Conservation (phyloP, 2,888 invertebrate species). For the Alloplasta piceator region DNA sequence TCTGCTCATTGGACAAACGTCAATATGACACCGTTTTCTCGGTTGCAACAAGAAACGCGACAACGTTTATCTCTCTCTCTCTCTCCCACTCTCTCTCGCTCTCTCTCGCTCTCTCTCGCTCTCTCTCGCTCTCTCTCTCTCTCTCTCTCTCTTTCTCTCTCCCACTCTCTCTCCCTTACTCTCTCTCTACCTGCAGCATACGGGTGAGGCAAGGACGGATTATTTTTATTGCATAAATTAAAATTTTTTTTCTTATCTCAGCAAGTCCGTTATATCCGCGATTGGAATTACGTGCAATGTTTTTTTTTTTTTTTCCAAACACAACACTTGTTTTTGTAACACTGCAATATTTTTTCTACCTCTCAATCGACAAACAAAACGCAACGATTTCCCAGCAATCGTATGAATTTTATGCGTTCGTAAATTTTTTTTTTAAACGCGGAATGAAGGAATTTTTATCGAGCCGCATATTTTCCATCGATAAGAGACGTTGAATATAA, state of each 20-base stretch:
- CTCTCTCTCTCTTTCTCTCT: constrained; percentile 21
- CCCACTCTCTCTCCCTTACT: constrained; percentile 11
- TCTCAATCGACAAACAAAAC: too few species aligned
- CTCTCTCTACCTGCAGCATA: constrained; percentile 10
- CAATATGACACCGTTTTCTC: constrained; percentile 36
- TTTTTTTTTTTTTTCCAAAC: neutral
- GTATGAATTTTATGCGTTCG: too few species aligned
- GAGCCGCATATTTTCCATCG: neutral
- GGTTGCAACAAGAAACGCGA: constrained; percentile 35
- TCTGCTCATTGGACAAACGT: constrained; percentile 36
- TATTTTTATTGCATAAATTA: constrained; percentile 34
- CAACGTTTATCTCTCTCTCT: constrained; percentile 17
- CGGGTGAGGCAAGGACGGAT: constrained; percentile 59
- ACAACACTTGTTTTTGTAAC: too few species aligned
- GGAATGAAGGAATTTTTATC: constrained; percentile 5
- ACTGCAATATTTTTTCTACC: too few species aligned
- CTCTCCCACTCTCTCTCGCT: constrained; percentile 16
- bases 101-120: constrained; percentile 18
- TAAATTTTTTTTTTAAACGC: neutral
- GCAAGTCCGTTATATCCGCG: constrained; percentile 13
- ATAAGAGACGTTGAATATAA: constrained; percentile 7
- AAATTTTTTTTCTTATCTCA: constrained; percentile 17
- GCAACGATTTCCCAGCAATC: too few species aligned
- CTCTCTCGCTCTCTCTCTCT: neutral
- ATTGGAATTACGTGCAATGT: neutral